These are phyloP conservation scores for Malurus melanocephalus DNA, from an alignment of 2,113 vertebrate genomes.

Conservation along the genomic window DNA sequence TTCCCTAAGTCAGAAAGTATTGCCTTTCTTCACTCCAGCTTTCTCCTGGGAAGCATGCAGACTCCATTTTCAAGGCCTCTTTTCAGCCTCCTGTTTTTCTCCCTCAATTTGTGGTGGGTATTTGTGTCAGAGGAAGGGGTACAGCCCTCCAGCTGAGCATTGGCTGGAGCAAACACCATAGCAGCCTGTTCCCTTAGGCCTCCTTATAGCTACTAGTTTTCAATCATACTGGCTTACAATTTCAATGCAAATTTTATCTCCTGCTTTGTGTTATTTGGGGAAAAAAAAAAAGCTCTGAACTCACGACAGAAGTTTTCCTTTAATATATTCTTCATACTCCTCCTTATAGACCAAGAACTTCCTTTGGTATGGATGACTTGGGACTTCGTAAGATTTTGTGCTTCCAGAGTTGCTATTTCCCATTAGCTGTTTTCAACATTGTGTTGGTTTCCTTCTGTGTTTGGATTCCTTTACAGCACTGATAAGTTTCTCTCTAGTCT, in stretches of 20 bases:
- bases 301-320: neutral
- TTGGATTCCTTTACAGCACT: constrained; percentile 37
- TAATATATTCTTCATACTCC: neutral
- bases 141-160: fast-evolving
- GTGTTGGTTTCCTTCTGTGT: constrained; percentile 19
- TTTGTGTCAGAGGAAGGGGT: neutral
- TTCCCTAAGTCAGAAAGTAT: neutral
- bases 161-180: neutral
- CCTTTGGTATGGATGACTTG: neutral
- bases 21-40: neutral
- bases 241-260: neutral
- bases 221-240: neutral
- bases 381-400: neutral
- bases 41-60: neutral
- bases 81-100: neutral
- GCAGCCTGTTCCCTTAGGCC: neutral
- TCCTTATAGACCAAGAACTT: neutral
- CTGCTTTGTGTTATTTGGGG: neutral
- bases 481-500: constrained; percentile 30
- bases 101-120: fast-evolving
- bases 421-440: neutral
- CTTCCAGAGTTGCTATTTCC: neutral
- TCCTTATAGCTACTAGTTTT: neutral
- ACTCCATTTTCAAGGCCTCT: neutral
- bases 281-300: neutral